Conservation (phyloP, 2,888 invertebrate species). For the Oithona nana region DNA sequence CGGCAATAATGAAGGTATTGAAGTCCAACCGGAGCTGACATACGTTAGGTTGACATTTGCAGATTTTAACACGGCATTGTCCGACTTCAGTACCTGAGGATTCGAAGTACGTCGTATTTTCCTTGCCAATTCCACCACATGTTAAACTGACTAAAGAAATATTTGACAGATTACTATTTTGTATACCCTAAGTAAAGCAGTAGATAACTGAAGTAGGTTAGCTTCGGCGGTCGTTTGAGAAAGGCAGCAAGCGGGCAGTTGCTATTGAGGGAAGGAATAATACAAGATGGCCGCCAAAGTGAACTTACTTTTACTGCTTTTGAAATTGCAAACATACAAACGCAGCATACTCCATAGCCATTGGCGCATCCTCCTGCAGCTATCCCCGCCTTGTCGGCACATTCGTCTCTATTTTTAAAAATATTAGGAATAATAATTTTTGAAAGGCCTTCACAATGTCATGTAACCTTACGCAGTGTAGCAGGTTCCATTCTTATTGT, state of each 20-base stretch:
- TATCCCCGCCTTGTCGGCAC: neutral
- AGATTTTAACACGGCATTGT: neutral
- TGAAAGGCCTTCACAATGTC: too few relatives aligned
- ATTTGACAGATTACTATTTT: neutral
- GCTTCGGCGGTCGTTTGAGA: too few relatives aligned
- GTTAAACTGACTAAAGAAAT: neutral
- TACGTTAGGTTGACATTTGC: neutral
- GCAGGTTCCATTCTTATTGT: neutral
- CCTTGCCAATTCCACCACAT: neutral
- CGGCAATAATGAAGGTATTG: too few relatives aligned
- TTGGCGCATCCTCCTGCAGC: neutral
- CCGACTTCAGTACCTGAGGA: neutral
- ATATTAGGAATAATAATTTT: too few relatives aligned
- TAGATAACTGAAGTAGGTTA: too few relatives aligned
- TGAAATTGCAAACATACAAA: too few relatives aligned
- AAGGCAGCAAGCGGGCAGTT: too few relatives aligned
- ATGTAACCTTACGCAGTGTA: too few relatives aligned
- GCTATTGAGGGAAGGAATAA: too few relatives aligned
- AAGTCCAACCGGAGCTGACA: slow-evolving; percentile 11
- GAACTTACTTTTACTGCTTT: too few relatives aligned
- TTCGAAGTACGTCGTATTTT: slow-evolving; percentile 3
- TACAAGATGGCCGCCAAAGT: too few relatives aligned
- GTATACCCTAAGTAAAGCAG: neutral
- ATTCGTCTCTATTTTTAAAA: too few relatives aligned
- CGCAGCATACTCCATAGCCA: neutral